Conservation (phyloP, 2,113 vertebrate genomes). For the Paradoxurus hermaphroditus region DNA sequence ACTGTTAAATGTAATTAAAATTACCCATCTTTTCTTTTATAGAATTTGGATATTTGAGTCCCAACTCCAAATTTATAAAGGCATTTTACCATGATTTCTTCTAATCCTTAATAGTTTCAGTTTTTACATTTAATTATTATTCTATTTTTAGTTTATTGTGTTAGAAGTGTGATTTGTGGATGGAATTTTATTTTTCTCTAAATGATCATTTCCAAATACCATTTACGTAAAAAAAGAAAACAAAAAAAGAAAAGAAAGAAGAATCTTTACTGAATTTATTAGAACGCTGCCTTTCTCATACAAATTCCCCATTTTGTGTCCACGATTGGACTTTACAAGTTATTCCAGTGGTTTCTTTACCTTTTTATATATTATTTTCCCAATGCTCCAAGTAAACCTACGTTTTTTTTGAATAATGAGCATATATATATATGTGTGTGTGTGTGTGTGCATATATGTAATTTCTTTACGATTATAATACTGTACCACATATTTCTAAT, state of each 20-base stretch:
- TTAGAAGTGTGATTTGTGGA: background rate
- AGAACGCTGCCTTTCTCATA: background rate
- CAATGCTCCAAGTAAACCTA: background rate
- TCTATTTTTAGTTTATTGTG: background rate
- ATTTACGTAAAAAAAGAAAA: background rate
- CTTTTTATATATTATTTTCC: background rate
- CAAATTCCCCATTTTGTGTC: background rate
- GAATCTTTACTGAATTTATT: background rate
- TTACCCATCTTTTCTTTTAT: background rate
- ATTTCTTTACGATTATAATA: background rate
- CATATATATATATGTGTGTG: too few relatives aligned
- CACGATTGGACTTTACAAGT: background rate
- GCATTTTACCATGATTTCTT: background rate
- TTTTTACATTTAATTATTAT: background rate
- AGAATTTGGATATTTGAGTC: background rate
- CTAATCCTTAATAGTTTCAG: background rate
- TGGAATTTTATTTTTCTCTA: background rate
- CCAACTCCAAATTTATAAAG: background rate
- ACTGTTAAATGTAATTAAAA: background rate
- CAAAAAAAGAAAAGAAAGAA: background rate
- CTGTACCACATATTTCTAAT: background rate
- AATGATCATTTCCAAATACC: background rate
- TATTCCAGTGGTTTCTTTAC: background rate
- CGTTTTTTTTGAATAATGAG: background rate
- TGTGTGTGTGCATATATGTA: background rate